Evolutionary conservation across 2,888 invertebrate genomes (phyloP).

Genomic region (Hermodice carunculata): DNA sequence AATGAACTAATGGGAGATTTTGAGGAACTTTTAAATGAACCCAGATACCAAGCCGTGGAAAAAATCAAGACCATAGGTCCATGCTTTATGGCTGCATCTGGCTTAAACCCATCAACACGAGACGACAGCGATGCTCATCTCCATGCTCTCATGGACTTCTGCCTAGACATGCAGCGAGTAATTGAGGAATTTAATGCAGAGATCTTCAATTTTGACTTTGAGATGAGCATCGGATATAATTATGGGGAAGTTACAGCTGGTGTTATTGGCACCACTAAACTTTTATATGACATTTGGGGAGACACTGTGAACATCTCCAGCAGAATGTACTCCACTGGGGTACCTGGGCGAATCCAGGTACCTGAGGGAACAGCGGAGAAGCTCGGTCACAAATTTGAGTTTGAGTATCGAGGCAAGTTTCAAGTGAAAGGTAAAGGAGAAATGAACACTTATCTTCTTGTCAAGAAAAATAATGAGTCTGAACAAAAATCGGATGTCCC

Average conservation of each 20-base stretch:
- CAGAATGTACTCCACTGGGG: constrained; percentile 96
- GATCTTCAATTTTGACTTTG: constrained; percentile 70
- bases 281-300: constrained; percentile 98
- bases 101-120: constrained; percentile 86
- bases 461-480: constrained; percentile 48
- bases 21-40: constrained; percentile 88
- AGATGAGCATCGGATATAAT: constrained; percentile 83
- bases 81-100: constrained; percentile 98
- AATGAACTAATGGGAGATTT: constrained; percentile 97
- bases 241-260: constrained; percentile 97
- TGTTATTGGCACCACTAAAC: constrained; percentile 93
- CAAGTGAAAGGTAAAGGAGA: constrained; percentile 97
- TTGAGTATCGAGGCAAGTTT: constrained; percentile 92
- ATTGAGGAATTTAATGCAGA: constrained; percentile 66
- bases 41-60: constrained; percentile 88
- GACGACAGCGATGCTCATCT: constrained; percentile 82
- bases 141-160: constrained; percentile 92
- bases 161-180: constrained; percentile 84
- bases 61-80: constrained; percentile 97
- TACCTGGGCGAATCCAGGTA: constrained; percentile 81
- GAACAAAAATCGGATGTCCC: neutral
- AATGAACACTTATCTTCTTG: constrained; percentile 88
- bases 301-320: constrained; percentile 98
- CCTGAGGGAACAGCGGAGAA: constrained; percentile 71
- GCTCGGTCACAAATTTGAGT: constrained; percentile 82